Evolutionary conservation across 2,113 vertebrate species (phyloP).

Genomic region (Gavialis gangeticus): DNA sequence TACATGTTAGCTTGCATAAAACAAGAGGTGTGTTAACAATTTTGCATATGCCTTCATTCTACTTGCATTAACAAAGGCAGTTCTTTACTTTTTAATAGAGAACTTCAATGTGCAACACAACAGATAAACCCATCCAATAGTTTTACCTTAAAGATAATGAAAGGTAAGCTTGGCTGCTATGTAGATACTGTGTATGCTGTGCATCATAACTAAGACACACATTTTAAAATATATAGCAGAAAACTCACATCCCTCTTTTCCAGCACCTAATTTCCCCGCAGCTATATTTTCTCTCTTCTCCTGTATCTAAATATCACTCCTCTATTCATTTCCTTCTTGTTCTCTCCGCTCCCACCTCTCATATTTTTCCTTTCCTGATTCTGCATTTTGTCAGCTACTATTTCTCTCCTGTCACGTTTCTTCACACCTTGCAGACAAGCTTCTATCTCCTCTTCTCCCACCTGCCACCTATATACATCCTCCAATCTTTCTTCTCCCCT

Average conservation of each 20-base stretch:
- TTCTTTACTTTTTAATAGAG: background rate
- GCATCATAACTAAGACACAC: accelerated
- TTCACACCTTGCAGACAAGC: background rate
- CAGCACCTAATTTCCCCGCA: background rate
- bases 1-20: background rate
- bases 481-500: background rate
- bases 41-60: background rate
- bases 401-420: background rate
- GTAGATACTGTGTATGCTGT: background rate
- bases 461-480: background rate
- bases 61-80: accelerated
- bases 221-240: background rate
- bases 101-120: background rate
- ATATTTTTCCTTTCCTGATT: background rate
- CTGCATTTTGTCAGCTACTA: background rate
- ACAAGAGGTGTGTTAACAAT: background rate
- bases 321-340: background rate
- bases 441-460: background rate
- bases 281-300: background rate
- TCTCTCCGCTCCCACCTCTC: background rate
- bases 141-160: background rate
- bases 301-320: background rate
- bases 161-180: background rate
- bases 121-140: background rate
- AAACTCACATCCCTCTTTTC: background rate